These are phyloP conservation scores for Philypnodon macrostomus DNA, from an alignment of 2,797 vertebrate genomes.

Conservation along the genomic window DNA sequence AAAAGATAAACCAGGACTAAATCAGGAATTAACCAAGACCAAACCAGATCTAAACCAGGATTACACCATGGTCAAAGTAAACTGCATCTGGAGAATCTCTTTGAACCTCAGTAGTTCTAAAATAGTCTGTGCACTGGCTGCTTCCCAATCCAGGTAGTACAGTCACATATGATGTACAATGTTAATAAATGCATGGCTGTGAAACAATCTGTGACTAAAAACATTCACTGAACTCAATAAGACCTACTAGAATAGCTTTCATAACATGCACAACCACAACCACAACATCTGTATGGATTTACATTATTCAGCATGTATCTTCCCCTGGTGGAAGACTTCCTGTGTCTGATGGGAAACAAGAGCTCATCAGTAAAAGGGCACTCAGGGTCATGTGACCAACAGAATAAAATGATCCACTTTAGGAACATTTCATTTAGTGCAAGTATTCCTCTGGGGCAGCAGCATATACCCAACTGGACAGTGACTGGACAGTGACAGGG, in stretches of 20 bases:
- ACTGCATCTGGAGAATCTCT: no score
- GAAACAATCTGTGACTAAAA: no score
- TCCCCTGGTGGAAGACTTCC: conserved; percentile 57
- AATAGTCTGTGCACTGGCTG: no score
- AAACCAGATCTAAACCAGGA: not conserved
- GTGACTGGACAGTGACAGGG: conserved; percentile 14
- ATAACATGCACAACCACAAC: no score
- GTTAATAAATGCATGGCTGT: no score
- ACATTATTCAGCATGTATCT: conserved; percentile 39
- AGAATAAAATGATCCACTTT: conserved; percentile 34
- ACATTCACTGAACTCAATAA: no score
- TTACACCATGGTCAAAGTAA: not conserved
- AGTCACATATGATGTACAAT: no score
- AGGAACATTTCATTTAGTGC: conserved; percentile 34
- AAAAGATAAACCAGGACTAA: not conserved
- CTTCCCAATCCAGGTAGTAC: no score
- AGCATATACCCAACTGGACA: conserved; percentile 27
- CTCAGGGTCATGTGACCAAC: conserved; percentile 65
- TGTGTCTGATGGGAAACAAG: conserved; percentile 71
- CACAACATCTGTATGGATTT: conserved; percentile 48
- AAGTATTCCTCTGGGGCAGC: conserved; percentile 37
- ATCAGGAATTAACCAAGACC: not conserved
- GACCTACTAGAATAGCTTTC: no score
- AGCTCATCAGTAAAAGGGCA: conserved; percentile 50
- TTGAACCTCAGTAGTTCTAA: no score